Conservation (phyloP, 2,888 invertebrate genomes). For the Acanthosepion pharaonis region DNA sequence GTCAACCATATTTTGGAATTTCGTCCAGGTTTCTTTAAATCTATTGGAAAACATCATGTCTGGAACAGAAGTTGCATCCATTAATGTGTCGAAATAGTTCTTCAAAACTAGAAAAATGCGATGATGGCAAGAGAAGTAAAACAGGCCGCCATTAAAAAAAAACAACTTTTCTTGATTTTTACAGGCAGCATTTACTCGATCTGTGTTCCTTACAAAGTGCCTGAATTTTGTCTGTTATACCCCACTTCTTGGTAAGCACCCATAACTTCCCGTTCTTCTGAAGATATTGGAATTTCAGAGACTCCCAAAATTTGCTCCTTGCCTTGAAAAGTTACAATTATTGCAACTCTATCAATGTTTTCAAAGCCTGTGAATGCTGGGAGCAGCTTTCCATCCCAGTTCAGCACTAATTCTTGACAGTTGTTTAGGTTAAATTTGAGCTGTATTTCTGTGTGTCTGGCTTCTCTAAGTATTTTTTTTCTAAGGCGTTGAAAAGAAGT, state of each 20-base stretch:
- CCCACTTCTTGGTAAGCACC: too few relatives aligned
- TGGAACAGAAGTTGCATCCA: not conserved
- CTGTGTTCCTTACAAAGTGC: not conserved
- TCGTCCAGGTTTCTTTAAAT: not conserved
- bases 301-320: too few relatives aligned
- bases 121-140: not conserved
- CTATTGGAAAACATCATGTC: not conserved
- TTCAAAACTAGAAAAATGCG: not conserved
- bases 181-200: not conserved
- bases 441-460: conserved; percentile 34
- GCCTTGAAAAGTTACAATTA: too few relatives aligned
- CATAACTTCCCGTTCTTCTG: too few relatives aligned
- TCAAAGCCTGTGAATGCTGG: not conserved
- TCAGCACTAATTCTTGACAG: too few relatives aligned
- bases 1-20: not conserved
- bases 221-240: not conserved
- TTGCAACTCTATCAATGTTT: not conserved
- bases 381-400: too few relatives aligned
- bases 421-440: not conserved
- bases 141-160: not conserved
- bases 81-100: not conserved
- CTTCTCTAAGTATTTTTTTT: not conserved
- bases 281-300: too few relatives aligned
- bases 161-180: not conserved
- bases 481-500: not conserved